Evolutionary conservation across 2,888 invertebrate species (phyloP), one percentile per base, ranked within the genome.

Genomic region (Rhyacophila evoluta): DNA sequence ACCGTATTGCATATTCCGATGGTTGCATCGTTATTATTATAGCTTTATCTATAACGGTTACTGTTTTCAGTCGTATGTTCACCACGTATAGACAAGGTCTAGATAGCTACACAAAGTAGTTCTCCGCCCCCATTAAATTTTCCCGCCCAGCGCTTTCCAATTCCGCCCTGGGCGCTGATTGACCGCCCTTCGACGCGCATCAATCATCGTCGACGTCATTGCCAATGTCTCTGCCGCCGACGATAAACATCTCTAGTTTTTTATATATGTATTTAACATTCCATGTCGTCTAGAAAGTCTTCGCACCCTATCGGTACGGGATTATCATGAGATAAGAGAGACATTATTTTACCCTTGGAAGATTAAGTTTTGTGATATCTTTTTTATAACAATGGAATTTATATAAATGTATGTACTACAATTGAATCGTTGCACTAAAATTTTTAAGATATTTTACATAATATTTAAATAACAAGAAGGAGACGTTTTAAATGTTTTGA

Each of bases 131-230:
- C 29, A 33, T 6, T 4, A 33, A 33, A 33, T 33, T 33, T 33
- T 33, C 25, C 19, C 19, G 41, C 41, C 41, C 41, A 38, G 38
- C 38, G 11, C n/a, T 41, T 41, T 41, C 41, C 41, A 41, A 41
- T 41, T 41, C 41, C 55, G 25, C 55, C 55, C 55, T 25, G 55
- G 19, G 55, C 55, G 55, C 55, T 55, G 55, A 55, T 55, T 55
- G 55, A 55, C 55, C 55, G 55, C 25, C 25, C 55, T 55, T 55
- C 25, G 55, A 55, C 55, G 55, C 55, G 19, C 55, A 55, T 55
- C 55, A 55, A 55, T 55, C 55, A 55, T 55, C 55, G 55, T 55
- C 55, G 25, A 19, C 25, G 55, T 55, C 55, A 55, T 19, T 19
- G 12, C 19, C 55, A 55, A 55, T 55, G 55, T 55, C 55, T 55